A percentile compares a stretch with the other conserved stretches of the same genome.
Evolutionary conservation across 2,113 vertebrate genomes (phyloP).

Genomic region (Cyanistes caeruleus): DNA sequence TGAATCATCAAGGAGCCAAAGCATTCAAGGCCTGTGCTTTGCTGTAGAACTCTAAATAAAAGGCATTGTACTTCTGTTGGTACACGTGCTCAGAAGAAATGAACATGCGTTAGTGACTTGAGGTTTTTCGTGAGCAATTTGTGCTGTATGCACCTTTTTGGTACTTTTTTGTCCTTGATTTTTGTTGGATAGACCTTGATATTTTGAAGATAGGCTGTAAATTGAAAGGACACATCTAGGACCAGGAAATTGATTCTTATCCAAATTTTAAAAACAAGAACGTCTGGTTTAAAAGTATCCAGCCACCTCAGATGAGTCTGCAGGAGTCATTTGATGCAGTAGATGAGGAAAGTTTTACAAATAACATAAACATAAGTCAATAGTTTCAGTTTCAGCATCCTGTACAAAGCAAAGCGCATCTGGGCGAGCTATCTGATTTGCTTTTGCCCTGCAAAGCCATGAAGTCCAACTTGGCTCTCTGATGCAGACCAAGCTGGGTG

Average conservation of each 20-base stretch:
- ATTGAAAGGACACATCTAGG: background rate
- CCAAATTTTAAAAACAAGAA: background rate
- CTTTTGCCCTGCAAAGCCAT: slow-evolving; percentile 43
- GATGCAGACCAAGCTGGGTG: slow-evolving; percentile 22
- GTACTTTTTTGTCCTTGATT: slow-evolving; percentile 3
- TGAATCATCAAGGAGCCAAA: background rate
- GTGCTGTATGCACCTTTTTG: background rate
- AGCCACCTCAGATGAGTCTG: background rate
- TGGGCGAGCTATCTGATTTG: slow-evolving; percentile 32
- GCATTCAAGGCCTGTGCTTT: background rate
- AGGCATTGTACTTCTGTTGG: slow-evolving; percentile 13
- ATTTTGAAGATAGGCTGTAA: background rate
- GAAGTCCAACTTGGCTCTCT: slow-evolving; percentile 60
- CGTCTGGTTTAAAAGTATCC: background rate
- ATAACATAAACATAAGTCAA: background rate
- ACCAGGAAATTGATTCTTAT: background rate
- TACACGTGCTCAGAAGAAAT: background rate
- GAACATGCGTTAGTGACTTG: background rate
- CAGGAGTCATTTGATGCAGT: background rate
- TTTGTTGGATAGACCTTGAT: background rate
- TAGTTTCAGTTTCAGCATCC: slow-evolving; percentile 13
- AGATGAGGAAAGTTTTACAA: background rate
- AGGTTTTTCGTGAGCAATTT: slow-evolving; percentile 11
- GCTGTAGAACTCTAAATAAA: background rate
- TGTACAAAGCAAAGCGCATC: background rate